Conservation (phyloP, 1,140 invertebrate species). For the Belonocnema kinseyi region DNA sequence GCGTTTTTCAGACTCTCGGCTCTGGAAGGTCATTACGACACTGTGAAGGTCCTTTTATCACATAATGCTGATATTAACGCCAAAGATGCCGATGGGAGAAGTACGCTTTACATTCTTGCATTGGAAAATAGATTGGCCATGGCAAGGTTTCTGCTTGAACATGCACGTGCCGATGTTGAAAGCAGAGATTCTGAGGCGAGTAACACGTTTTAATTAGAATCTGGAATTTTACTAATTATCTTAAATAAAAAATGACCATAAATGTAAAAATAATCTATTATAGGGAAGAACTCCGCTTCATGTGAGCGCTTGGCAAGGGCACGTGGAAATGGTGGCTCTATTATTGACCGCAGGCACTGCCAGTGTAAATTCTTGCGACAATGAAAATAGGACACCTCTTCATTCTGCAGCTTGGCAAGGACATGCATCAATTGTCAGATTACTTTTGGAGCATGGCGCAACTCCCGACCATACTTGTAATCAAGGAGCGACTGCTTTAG, state of each 20-base stretch:
- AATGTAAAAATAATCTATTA: slow-evolving; percentile 27
- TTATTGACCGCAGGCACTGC: slow-evolving; percentile 87
- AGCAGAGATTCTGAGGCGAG: slow-evolving; percentile 89
- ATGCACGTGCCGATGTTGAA: slow-evolving; percentile 88
- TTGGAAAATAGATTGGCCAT: slow-evolving; percentile 92
- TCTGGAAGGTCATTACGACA: slow-evolving; percentile 90
- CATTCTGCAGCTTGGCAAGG: slow-evolving; percentile 98
- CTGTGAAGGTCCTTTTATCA: slow-evolving; percentile 83
- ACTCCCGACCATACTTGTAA: slow-evolving; percentile 93
- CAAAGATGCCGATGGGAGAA: slow-evolving; percentile 93
- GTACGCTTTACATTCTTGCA: slow-evolving; percentile 93
- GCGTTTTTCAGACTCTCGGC: slow-evolving; percentile 82
- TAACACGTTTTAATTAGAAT: not conserved
- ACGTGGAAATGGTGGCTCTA: slow-evolving; percentile 91
- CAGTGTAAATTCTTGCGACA: slow-evolving; percentile 91
- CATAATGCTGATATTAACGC: slow-evolving; percentile 92
- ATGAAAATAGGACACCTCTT: slow-evolving; percentile 91
- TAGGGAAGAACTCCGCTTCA: slow-evolving; percentile 92
- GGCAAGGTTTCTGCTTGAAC: slow-evolving; percentile 87
- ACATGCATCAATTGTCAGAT: slow-evolving; percentile 87
- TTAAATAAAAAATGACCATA: not conserved
- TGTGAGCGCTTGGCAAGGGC: slow-evolving; percentile 96
- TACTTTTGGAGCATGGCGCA: slow-evolving; percentile 87
- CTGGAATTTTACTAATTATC: not conserved
- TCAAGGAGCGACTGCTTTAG: slow-evolving; percentile 93